Base-by-base conservation (phyloP, 2,797 vertebrate species). In the Amniataba percoides region DNA sequence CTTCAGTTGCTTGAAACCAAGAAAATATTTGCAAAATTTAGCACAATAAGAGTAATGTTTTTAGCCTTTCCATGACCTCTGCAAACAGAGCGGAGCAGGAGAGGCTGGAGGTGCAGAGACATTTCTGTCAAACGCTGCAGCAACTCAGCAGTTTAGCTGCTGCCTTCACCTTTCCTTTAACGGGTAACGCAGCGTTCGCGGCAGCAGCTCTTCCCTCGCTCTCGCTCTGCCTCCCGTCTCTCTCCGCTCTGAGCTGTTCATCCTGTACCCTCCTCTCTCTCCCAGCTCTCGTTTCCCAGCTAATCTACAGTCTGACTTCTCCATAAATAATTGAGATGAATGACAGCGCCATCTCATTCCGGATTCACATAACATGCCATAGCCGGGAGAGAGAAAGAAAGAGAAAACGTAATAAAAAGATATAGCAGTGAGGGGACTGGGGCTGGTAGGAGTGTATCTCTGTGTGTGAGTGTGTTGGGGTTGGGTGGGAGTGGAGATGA, bases 311-410 rank as follows among this genome's bases (percentile, higher is more conserved):
- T 78, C 80, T 65, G 80, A 91, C 73, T 78, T 84, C 76, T 13
- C 27, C 68, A 90, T 92, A 84, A 94, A 94, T 93, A 91, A 95
- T 92, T 90, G 80, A 94, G 84, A 80, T 88, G 87, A 91, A 89
- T 86, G 90, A 88, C 90, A 88, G 82, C 36, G 18, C 72, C 42
- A 42, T 74, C 83, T 84, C 81, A 83, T 89, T 81, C 91, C 71
- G 81, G 86, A 93, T 92, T 91, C 92, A 87, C 85, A 83, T 66
- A 83, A 80, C 77, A 88, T 68, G 74, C 63, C 74, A 73, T 59
- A 81, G 81, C 80, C 31, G 39, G 64, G 56, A 72, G 83, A 81
- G 71, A 74, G 60, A 80, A 52, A 76, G 60, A 31, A 75, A 71
- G 49, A 57, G 77, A 75, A 61, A 81, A 76, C 27, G 21, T 82